A percentile compares a stretch with the other conserved stretches of the same genome.
These are phyloP conservation scores for Drosophila mimica DNA, from an alignment of 2,888 invertebrate genomes.

Conservation along the genomic window DNA sequence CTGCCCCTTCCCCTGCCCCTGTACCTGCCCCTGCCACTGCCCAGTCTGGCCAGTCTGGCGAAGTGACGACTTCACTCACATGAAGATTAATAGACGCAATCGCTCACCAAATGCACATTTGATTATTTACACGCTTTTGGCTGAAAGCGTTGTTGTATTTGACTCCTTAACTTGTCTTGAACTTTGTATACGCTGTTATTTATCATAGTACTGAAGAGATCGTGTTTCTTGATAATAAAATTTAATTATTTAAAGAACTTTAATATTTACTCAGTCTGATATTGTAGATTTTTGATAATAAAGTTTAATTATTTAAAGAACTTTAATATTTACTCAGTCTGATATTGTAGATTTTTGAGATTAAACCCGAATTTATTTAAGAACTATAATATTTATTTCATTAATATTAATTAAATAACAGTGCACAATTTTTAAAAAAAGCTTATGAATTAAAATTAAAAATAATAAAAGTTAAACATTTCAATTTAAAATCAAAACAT, in stretches of 20 bases:
- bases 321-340: background rate
- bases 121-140: background rate
- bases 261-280: too few relatives aligned
- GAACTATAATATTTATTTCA: background rate
- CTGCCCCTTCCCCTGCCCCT: slow-evolving; percentile 2
- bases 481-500: background rate
- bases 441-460: background rate
- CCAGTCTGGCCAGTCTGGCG: slow-evolving; percentile 23
- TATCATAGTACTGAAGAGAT: background rate
- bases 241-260: too few relatives aligned
- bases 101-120: slow-evolving; percentile 31
- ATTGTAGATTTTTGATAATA: background rate
- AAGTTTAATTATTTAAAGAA: background rate
- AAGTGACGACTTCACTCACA: slow-evolving; percentile 47
- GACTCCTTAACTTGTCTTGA: slow-evolving; percentile 5
- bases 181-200: too few relatives aligned
- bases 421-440: background rate
- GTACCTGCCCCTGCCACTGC: too few relatives aligned
- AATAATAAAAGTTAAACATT: background rate
- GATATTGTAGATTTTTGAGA: background rate
- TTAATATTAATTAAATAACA: background rate
- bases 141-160: slow-evolving; percentile 12
- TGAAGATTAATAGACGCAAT: slow-evolving; percentile 64
- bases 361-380: background rate
- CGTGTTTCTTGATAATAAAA: background rate